phyloP scores from a whole-genome alignment of 1,140 invertebrate species.

The Ridgeia piscesae region DNA sequence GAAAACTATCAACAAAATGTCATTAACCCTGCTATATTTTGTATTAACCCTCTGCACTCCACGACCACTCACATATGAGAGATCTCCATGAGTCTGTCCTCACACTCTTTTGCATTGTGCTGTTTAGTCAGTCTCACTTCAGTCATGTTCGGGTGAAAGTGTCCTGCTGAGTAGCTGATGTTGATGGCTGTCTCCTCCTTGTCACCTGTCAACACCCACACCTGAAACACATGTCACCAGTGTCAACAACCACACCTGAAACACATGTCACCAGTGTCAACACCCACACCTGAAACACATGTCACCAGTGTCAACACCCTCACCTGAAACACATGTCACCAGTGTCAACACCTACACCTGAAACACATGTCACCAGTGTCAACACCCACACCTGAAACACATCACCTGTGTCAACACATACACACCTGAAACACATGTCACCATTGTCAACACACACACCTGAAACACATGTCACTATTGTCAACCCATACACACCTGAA shows the following conservation, averaged over 20 bases:
- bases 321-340: background rate
- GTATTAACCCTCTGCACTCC: background rate
- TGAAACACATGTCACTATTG: too few species aligned
- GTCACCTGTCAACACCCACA: conserved; percentile 97
- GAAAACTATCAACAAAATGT: background rate
- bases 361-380: too few species aligned
- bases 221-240: conserved; percentile 42
- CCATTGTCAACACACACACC: too few species aligned
- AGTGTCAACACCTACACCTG: background rate
- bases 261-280: background rate
- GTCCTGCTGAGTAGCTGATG: conserved; percentile 89
- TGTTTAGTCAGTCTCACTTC: conserved; percentile 57
- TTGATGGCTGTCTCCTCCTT: conserved; percentile 98
- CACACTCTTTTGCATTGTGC: conserved; percentile 35
- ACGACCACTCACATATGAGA: background rate
- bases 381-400: conserved; percentile 2
- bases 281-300: background rate
- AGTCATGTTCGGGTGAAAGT: conserved; percentile 73
- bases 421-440: background rate
- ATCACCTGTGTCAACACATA: background rate
- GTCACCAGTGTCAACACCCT: background rate
- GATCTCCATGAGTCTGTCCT: conserved; percentile 31
- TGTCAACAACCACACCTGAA: background rate
- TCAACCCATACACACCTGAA: too few species aligned
- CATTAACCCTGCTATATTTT: background rate